Evolutionary conservation across 2,113 vertebrate genomes (phyloP).

Genomic region (Grammomys dolichurus): DNA sequence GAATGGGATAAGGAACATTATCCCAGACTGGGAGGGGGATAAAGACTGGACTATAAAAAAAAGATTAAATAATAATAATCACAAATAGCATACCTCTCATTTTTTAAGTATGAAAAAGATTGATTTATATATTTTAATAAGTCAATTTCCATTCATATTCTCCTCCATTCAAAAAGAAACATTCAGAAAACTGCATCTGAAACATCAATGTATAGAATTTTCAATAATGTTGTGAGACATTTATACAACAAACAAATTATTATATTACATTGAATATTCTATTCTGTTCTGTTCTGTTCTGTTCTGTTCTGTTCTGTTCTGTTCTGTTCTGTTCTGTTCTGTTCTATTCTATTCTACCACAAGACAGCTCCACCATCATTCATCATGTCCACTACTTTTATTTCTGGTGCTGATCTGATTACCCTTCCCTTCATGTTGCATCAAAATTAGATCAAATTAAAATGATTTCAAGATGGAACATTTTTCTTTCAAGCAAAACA

Average conservation of each 20-base stretch:
- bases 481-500: not conserved
- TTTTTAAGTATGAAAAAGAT: not conserved
- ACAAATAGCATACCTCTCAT: not conserved
- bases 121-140: not conserved
- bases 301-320: too few relatives aligned
- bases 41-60: too few relatives aligned
- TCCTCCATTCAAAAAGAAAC: not conserved
- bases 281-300: too few relatives aligned
- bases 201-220: not conserved
- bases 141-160: not conserved
- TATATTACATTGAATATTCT: too few relatives aligned
- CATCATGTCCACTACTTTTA: not conserved
- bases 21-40: too few relatives aligned
- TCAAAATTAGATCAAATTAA: not conserved
- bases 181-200: not conserved
- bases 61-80: too few relatives aligned
- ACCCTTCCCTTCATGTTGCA: not conserved
- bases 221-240: not conserved
- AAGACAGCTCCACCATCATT: not conserved
- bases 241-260: not conserved
- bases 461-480: not conserved
- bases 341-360: not conserved
- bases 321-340: too few relatives aligned
- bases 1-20: too few relatives aligned
- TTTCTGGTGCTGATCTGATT: not conserved